Evolutionary conservation across 1,140 invertebrate species (phyloP), one percentile per base, ranked within the genome.

Genomic region (Neodiprion pinetum): DNA sequence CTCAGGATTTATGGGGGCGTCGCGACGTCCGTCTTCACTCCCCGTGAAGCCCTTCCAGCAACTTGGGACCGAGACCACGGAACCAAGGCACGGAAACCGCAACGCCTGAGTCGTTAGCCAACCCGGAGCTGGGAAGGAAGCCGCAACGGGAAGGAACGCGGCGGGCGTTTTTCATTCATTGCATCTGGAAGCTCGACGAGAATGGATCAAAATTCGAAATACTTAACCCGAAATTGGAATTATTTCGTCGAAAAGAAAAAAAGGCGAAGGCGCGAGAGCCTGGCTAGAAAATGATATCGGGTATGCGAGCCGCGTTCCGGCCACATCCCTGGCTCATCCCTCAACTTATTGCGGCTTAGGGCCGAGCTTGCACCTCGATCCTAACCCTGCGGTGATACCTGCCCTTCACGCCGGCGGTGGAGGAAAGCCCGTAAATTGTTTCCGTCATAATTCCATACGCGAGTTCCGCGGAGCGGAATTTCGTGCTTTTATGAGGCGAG

Each of bases 21-120:
- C 87, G 85, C 87, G 86, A 86, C 87, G 87, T 88, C 87, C 87
- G 86, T 88, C 87, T 88, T 88, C 87, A 88, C 87, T 88, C 83
- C 83, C 83, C 87, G 87, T 88, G 87, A 88, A 87, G 87, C 86
- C 86, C 85, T 85, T 84, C 82, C 80, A 81, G 80, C 82, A 80
- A 75, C 74, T 12, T 61, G 11, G 53, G 53, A 61, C 53, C 53
- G 53, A 61, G 53, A 61, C 53, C 53, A 61, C 53, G 53, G 28
- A 40, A 40, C 28, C 28, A 5, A 40, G 28, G 28, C 28, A 40
- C 28, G 28, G 53, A 61, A 61, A 61, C 53, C 53, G 53, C 53
- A 17, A 61, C n/a, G 53, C 53, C 53, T 61, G n/a, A 61, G 53
- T 61, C 53, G 53, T 61, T 61, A 61, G 53, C 53, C n/a, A 61